Evolutionary conservation across 1,140 invertebrate species (phyloP).

Genomic region (Ceratina australensis): DNA sequence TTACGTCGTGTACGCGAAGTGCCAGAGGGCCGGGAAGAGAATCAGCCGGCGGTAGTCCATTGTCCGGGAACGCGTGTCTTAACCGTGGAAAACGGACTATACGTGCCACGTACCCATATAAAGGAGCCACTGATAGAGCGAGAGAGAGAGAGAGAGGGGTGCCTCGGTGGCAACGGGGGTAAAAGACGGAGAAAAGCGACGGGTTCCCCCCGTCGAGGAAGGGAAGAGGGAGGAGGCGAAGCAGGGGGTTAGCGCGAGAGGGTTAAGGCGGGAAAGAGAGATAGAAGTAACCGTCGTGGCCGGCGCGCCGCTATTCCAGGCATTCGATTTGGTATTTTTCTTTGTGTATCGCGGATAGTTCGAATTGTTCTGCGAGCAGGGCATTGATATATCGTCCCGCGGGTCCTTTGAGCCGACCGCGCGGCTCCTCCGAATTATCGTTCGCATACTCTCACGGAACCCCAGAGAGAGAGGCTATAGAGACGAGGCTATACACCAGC

Average conservation of each 20-base stretch:
- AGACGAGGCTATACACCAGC: no score
- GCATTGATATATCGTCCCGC: constrained; percentile 80
- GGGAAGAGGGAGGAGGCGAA: constrained; percentile 39
- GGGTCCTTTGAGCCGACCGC: constrained; percentile 77
- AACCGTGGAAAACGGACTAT: constrained; percentile 26
- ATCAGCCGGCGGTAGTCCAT: constrained; percentile 48
- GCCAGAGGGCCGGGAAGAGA: constrained; percentile 41
- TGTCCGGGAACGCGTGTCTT: constrained; percentile 44
- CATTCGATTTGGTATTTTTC: constrained; percentile 81
- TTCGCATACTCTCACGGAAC: constrained; percentile 74
- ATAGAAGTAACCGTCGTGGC: constrained; percentile 42
- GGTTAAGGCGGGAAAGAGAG: constrained; percentile 48
- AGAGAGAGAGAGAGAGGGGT: constrained; percentile 12
- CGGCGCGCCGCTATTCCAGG: constrained; percentile 74
- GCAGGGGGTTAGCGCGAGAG: constrained; percentile 58
- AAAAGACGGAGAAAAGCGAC: constrained; percentile 20
- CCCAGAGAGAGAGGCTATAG: no score
- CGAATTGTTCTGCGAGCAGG: constrained; percentile 79
- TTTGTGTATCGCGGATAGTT: constrained; percentile 80
- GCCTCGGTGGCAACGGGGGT: constrained; percentile 5
- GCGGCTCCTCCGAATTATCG: constrained; percentile 77
- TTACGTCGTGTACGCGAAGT: no score
- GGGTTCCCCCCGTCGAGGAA: no score
- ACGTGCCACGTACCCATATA: neutral
- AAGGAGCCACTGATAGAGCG: constrained; percentile 6